Conservation (phyloP, 2,113 vertebrate species). For the Muntiacus reevesi region DNA sequence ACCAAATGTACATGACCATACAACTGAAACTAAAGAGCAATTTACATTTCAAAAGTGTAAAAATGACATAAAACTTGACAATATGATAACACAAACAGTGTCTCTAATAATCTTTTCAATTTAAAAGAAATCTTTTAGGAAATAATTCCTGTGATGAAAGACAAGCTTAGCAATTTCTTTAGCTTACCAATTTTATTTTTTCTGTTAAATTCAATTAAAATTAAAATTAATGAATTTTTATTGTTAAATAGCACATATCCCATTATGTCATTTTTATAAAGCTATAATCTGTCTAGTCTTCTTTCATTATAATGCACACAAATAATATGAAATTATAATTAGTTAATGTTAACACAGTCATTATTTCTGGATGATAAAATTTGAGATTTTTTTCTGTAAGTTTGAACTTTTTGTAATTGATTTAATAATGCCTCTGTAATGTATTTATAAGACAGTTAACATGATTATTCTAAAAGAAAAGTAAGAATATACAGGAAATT, state of each 20-base stretch:
- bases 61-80: not conserved
- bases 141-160: not conserved
- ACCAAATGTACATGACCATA: not conserved
- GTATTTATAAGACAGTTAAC: not conserved
- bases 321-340: conserved; percentile 46
- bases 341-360: not conserved
- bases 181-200: not conserved
- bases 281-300: not conserved
- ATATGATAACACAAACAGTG: not conserved
- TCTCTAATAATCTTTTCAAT: not conserved
- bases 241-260: not conserved
- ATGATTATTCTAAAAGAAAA: conserved; percentile 16
- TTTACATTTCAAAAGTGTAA: not conserved
- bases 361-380: conserved; percentile 20
- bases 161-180: not conserved
- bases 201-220: conserved; percentile 15
- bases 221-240: conserved; percentile 8
- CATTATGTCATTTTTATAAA: conserved; percentile 18
- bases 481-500: not conserved
- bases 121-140: not conserved
- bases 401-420: not conserved
- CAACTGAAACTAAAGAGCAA: not conserved
- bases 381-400: not conserved
- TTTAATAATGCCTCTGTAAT: not conserved
- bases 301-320: not conserved